Conservation (phyloP, 1,140 invertebrate species). For the Drosophila mayri region DNA sequence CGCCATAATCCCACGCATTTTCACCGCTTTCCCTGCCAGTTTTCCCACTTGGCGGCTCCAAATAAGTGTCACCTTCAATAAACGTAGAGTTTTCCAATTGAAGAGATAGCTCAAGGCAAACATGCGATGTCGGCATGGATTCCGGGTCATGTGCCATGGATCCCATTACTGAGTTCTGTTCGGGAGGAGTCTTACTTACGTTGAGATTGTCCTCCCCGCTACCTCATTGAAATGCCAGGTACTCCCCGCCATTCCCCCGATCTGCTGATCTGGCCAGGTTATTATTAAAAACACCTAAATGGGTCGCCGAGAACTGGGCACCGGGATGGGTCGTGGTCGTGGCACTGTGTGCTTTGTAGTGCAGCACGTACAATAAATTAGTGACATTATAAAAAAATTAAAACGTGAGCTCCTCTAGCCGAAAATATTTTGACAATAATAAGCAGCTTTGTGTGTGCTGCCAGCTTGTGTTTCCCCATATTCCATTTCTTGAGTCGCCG, state of each 20-base stretch:
- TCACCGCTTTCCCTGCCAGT: conserved; percentile 30
- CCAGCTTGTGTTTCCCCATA: conserved; percentile 17
- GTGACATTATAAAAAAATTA: conserved; percentile 83
- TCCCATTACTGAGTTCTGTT: conserved; percentile 5
- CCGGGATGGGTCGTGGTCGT: conserved; percentile 34
- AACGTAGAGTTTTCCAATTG: conserved; percentile 50
- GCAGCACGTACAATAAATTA: conserved; percentile 83
- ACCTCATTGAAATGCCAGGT: conserved; percentile 66
- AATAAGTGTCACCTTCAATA: conserved; percentile 60
- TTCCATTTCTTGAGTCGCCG: conserved; percentile 25
- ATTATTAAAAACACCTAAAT: conserved; percentile 81
- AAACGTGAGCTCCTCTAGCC: conserved; percentile 73
- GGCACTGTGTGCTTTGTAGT: conserved; percentile 70
- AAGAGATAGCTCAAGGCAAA: conserved; percentile 35
- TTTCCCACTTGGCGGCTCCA: conserved; percentile 49
- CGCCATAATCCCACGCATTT: conserved; percentile 19
- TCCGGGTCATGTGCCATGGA: conserved; percentile 48
- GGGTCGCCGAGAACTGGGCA: conserved; percentile 53
- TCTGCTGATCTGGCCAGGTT: conserved; percentile 52
- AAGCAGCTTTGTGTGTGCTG: conserved; percentile 59
- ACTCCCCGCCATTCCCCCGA: background rate
- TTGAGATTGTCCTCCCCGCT: conserved; percentile 11
- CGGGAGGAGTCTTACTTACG: background rate
- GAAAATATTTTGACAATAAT: conserved; percentile 75
- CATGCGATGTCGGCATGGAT: conserved; percentile 40